Evolutionary conservation across 2,113 vertebrate genomes (phyloP), one percentile per base, ranked within the genome.

Genomic region (Pomatostomus ruficeps): DNA sequence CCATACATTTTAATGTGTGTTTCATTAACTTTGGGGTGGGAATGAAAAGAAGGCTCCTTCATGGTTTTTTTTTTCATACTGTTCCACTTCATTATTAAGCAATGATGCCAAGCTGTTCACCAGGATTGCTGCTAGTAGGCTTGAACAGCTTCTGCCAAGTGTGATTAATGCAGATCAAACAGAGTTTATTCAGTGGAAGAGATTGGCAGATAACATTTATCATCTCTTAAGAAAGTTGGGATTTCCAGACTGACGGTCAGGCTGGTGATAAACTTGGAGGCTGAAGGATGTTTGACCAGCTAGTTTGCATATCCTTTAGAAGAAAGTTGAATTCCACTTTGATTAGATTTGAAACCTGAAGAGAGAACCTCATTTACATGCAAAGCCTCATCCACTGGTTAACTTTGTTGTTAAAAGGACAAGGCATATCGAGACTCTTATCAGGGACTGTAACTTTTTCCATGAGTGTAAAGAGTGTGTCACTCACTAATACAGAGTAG

Each of bases 101-200:
- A 94, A 95, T 95, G 96, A 98, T 97, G 96, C 97, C 97, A 97
- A 97, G 95, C 85, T 96, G 96, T 95, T 97, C 95, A 96, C 96
- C 77, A 95, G 96, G 91, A 97, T 93, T 97, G 91, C 92, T 96
- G 96, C 89, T 96, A 97, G 96, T 94, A 96, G 91, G 89, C 87
- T 98, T 94, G 96, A 97, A 95, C 93, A 96, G 94, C 51, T 71
- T 96, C 97, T 98, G 97, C 97, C 97, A 97, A 97, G 94, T 96
- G 94, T 97, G 97, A 98, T 98, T 98, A 98, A 98, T 97, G 96
- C 94, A 95, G 97, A 97, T 98, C 97, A 98, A 97, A 97, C 38
- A 48, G 95, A 97, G 97, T 97, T 98, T 98, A 97, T 97, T 97
- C 97, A 96, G 93, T 45, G n/a, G 96, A 91, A 95, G 94, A 98